A percentile compares a stretch with the other conserved stretches of the same genome.
These are phyloP conservation scores for Pseudomyrmex concolor DNA, from an alignment of 1,140 invertebrate genomes.

Conservation along the genomic window DNA sequence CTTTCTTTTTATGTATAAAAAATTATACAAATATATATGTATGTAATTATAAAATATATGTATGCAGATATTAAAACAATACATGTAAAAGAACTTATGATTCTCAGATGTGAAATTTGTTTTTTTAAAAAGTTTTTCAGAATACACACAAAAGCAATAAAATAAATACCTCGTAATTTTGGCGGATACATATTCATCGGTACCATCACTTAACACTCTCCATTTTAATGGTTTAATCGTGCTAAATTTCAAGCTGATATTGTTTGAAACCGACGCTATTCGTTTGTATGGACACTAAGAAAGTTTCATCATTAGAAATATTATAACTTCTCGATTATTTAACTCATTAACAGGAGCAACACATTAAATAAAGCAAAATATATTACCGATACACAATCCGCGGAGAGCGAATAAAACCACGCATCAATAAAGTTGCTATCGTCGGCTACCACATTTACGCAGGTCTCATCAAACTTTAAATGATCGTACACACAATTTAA, in stretches of 20 bases:
- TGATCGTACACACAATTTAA: slow-evolving; percentile 73
- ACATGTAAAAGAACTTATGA: too few species aligned
- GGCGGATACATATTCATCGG: slow-evolving; percentile 71
- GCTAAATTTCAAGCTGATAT: slow-evolving; percentile 78
- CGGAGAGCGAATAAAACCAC: slow-evolving; percentile 86
- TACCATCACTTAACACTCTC: slow-evolving; percentile 78
- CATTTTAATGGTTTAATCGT: slow-evolving; percentile 78
- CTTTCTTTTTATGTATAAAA: background rate
- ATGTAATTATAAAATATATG: too few species aligned
- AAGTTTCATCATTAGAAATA: background rate
- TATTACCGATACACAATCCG: slow-evolving; percentile 86
- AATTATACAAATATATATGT: too few species aligned
- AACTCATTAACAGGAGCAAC: background rate
- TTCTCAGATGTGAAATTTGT: too few species aligned
- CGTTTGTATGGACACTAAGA: slow-evolving; percentile 84
- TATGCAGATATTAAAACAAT: too few species aligned
- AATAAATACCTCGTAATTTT: slow-evolving; percentile 71
- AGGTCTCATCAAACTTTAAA: slow-evolving; percentile 87
- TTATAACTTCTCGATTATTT: background rate
- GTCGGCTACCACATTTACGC: slow-evolving; percentile 81
- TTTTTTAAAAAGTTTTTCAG: slow-evolving; percentile 22
- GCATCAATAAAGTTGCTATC: slow-evolving; percentile 74
- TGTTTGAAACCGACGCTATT: slow-evolving; percentile 72
- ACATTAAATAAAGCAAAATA: background rate
- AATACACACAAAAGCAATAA: slow-evolving; percentile 3